Evolutionary conservation across 2,797 vertebrate genomes (phyloP).

Genomic region (Craterocephalus amniculus): DNA sequence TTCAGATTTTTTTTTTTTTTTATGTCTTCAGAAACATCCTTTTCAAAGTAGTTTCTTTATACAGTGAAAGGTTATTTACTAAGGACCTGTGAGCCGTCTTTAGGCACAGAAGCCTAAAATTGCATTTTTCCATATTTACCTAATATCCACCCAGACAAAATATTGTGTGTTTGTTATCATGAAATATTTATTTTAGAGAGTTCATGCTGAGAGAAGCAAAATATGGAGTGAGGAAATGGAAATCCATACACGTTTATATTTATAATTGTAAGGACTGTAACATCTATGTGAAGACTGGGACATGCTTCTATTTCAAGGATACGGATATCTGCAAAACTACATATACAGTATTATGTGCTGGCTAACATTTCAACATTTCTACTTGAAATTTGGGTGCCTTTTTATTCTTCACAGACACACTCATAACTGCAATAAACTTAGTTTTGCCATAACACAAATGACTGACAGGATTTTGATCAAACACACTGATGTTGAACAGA

Average conservation of each 20-base stretch:
- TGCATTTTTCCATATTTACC: neutral
- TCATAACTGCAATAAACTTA: neutral
- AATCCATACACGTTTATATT: neutral
- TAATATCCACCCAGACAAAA: neutral
- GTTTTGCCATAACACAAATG: neutral
- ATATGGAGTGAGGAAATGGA: neutral
- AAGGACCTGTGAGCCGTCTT: neutral
- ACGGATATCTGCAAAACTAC: neutral
- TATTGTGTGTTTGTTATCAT: conserved; percentile 1
- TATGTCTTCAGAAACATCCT: neutral
- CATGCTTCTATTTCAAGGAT: conserved; percentile 9
- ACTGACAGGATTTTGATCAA: neutral
- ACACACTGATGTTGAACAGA: neutral
- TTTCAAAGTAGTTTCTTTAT: neutral
- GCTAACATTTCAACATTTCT: neutral
- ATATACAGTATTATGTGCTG: neutral
- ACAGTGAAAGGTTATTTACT: neutral
- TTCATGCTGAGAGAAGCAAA: conserved; percentile 9
- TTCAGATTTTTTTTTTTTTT: neutral
- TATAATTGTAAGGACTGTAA: neutral
- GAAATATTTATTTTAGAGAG: neutral
- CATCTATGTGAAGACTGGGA: neutral
- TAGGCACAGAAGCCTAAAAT: conserved; percentile 1
- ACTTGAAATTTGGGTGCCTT: neutral
- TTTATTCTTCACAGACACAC: neutral